These are phyloP conservation scores for Channa striata DNA, from an alignment of 2,797 vertebrate genomes.

Conservation along the genomic window DNA sequence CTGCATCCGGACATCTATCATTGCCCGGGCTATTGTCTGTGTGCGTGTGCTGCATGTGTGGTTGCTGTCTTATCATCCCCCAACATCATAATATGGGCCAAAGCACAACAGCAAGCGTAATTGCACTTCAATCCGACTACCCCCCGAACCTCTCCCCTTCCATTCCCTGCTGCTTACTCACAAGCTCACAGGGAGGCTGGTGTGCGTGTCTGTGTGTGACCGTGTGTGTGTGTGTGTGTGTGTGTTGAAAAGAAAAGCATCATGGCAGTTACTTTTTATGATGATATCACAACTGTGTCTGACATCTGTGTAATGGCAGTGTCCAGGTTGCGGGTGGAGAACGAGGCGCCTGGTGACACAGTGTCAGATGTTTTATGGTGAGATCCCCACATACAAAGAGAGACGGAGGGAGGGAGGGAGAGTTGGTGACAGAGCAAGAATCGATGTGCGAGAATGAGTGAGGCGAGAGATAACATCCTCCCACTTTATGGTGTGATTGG, in stretches of 20 bases:
- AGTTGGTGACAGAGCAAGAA: constrained; percentile 36
- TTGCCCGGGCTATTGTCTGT: constrained; percentile 60
- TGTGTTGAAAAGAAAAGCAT: neutral
- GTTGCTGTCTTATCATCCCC: constrained; percentile 63
- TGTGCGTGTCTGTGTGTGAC: neutral
- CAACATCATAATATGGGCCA: constrained; percentile 78
- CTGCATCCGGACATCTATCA: constrained; percentile 75
- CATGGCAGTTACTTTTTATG: constrained; percentile 69
- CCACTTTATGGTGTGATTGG: constrained; percentile 70
- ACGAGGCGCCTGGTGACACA: constrained; percentile 48
- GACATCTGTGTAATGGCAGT: constrained; percentile 81
- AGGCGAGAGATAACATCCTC: constrained; percentile 50
- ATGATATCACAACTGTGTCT: constrained; percentile 77
- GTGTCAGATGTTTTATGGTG: constrained; percentile 71
- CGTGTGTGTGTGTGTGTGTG: constrained; percentile 20
- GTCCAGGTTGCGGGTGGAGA: constrained; percentile 66
- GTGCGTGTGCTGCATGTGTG: constrained; percentile 17
- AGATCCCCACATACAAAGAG: constrained; percentile 43
- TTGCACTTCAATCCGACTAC: constrained; percentile 71
- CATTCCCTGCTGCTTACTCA: constrained; percentile 58
- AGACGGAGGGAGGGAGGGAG: constrained; percentile 8
- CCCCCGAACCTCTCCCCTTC: constrained; percentile 48
- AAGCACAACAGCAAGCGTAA: constrained; percentile 79
- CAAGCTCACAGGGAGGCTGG: constrained; percentile 10
- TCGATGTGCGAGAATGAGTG: constrained; percentile 41